Evolutionary conservation across 92 coral and sea anemone species (phyloP), one percentile per base, ranked within the genome.

Genomic region (Palythoa grandis): DNA sequence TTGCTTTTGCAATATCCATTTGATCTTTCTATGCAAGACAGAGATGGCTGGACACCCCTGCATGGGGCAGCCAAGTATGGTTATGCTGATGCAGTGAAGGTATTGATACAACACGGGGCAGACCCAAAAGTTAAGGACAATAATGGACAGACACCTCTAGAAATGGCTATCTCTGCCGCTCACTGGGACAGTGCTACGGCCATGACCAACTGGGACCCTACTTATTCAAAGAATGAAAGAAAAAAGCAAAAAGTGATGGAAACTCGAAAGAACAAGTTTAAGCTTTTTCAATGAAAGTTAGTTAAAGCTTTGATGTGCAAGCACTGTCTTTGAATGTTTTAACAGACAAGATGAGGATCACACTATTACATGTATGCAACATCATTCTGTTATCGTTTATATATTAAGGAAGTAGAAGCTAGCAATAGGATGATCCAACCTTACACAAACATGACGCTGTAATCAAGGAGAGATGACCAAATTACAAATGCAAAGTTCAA

Each of bases 141-240:
- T 0, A 78, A 78, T 11, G 83, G 70, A 19, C 72, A 78, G 70
- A 61, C 83, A 5, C 70, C 83, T 58, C 53, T 78, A 60, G 83
- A 78, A 39, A 78, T 78, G 83, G 83, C 83, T 23, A 78, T 78
- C 23, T 78, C 83, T 5, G 83, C 83, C 17, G 37, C 71, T 15
- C 83, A 78, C 38, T 78, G 83, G 83, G 83, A 78, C 72, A 37
- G 83, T 14, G 83, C 83, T 7, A 78, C 83, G 6, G 83, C 83
- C 13, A 78, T 78, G 83, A 61, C 83, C 11, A 78, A 39, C 53
- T 78, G 83, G 83, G 83, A 78, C 11, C 83, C 83, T 10, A 78
- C 83, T 1, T 78, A 78, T 78, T 78, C 83, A 78, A 78, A 61
- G 72, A 78, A 78, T 39, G 83, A 78, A 29, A 78, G 83, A 39